Conservation (phyloP, 2,113 vertebrate genomes). For the Caranx melampygus region DNA sequence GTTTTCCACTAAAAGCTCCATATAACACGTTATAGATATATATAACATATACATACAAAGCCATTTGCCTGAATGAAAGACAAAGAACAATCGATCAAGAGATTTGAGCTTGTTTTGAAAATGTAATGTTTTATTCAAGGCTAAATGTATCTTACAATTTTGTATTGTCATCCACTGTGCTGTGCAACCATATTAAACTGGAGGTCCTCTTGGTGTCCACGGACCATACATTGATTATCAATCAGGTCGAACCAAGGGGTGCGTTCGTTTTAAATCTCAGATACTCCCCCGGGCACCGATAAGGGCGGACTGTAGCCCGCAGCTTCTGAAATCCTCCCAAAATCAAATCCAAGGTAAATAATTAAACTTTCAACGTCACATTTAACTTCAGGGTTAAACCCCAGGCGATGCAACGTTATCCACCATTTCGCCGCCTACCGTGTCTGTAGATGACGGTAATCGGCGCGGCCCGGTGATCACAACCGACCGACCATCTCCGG, state of each 20-base stretch:
- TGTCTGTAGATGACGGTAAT: neutral
- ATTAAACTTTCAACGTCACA: neutral
- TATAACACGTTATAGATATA: no score
- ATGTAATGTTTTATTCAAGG: no score
- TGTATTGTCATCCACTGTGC: neutral
- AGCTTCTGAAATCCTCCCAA: neutral
- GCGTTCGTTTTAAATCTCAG: neutral
- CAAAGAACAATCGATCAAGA: no score
- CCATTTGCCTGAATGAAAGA: no score
- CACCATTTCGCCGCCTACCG: neutral
- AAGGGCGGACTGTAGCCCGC: neutral
- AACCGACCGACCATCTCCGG: conserved; percentile 42
- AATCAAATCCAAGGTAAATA: neutral
- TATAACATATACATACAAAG: no score
- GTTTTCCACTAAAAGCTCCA: no score
- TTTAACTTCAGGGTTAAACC: neutral
- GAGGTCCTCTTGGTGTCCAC: neutral
- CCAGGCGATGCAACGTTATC: no score
- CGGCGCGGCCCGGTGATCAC: neutral
- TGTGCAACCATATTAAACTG: neutral
- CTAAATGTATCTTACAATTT: no score
- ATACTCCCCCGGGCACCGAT: rapidly evolving
- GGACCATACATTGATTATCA: neutral
- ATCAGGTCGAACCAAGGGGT: neutral
- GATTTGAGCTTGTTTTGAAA: no score